Percentiles rank a stretch among this genome's conserved stretches.
Conservation (phyloP, 2,113 vertebrate species). For the Shinisaurus crocodilurus region DNA sequence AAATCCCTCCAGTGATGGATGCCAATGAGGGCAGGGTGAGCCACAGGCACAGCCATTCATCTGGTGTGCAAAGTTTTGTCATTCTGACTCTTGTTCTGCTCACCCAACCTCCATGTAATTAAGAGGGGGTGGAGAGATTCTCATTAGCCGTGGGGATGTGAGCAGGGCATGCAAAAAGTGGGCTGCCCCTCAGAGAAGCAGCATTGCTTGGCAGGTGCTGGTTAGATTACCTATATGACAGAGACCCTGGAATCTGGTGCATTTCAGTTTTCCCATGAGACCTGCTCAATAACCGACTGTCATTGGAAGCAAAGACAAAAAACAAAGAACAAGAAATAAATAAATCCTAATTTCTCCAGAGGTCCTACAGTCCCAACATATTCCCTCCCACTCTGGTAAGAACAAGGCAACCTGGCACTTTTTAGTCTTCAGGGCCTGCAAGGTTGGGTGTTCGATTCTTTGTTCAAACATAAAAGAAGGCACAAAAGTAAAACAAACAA, state of each 20-base stretch:
- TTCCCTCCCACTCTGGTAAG: background rate
- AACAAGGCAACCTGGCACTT: background rate
- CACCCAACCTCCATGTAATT: conserved; percentile 5
- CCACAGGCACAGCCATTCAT: conserved; percentile 35
- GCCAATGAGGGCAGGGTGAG: conserved; percentile 44
- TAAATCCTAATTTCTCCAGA: conserved; percentile 66
- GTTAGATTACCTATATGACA: conserved; percentile 89
- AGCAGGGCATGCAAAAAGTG: conserved; percentile 77
- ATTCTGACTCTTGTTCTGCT: background rate
- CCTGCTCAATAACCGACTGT: conserved; percentile 98
- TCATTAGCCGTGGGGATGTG: conserved; percentile 67
- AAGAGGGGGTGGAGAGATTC: conserved; percentile 47
- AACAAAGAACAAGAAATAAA: conserved; percentile 72
- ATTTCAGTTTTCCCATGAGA: conserved; percentile 97
- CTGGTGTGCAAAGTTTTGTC: background rate
- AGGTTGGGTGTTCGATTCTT: background rate
- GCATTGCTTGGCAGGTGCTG: conserved; percentile 50
- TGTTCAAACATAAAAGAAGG: background rate
- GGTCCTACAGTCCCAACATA: background rate
- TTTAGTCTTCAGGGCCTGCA: background rate
- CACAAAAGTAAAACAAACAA: background rate
- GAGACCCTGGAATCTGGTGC: conserved; percentile 84
- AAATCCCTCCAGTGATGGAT: background rate
- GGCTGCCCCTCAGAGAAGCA: conserved; percentile 44
- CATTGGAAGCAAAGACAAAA: conserved; percentile 78